These are phyloP conservation scores for Torymus auratus DNA, from an alignment of 2,888 invertebrate genomes.

Conservation along the genomic window DNA sequence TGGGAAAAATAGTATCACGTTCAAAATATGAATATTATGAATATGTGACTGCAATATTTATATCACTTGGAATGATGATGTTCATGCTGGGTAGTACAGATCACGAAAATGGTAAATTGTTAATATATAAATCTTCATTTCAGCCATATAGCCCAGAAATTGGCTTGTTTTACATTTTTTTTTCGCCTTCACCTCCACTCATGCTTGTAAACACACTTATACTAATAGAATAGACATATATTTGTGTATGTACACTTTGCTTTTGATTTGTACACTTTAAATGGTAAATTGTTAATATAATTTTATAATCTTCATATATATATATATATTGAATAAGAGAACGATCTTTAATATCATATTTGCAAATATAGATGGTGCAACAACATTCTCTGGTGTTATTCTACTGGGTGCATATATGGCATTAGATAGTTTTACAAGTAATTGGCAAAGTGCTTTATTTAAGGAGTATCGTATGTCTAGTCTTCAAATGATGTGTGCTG, in stretches of 20 bases:
- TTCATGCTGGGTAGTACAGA: constrained; percentile 91
- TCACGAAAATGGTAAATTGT: constrained; percentile 78
- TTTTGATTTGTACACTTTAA: not conserved
- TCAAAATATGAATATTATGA: constrained; percentile 93
- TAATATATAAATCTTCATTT: not conserved
- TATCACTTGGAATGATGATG: constrained; percentile 94
- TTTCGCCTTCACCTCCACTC: no score
- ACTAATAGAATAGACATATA: no score
- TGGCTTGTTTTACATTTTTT: no score
- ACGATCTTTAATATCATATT: constrained; percentile 17
- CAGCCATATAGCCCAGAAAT: not conserved
- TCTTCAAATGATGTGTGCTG: constrained; percentile 96
- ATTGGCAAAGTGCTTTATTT: constrained; percentile 97
- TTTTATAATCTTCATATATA: constrained; percentile 37
- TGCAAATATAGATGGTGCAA: constrained; percentile 79
- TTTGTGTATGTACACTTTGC: no score
- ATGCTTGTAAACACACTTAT: no score
- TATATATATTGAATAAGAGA: no score
- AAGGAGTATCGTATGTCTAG: constrained; percentile 87
- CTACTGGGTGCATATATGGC: constrained; percentile 93
- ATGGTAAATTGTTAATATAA: not conserved
- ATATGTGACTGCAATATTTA: constrained; percentile 91
- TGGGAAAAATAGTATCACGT: constrained; percentile 94
- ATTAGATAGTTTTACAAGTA: constrained; percentile 98
- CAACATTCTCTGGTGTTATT: constrained; percentile 89